phyloP scores from a whole-genome alignment of 2,113 vertebrate genomes.

The Gobiocypris rarus region DNA sequence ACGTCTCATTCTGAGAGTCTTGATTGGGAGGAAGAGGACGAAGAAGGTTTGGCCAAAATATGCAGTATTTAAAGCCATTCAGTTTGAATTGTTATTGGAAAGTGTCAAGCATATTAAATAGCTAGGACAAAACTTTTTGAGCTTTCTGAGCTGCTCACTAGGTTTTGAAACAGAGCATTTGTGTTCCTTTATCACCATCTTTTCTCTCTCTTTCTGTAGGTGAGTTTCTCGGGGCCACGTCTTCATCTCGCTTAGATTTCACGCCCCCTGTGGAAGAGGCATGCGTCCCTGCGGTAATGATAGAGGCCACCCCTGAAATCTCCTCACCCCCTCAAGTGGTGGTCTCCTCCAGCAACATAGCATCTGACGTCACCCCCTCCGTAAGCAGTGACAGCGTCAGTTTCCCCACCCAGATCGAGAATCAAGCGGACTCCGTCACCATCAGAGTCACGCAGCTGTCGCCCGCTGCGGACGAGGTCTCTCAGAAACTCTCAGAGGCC shows the following conservation, averaged over 20 bases:
- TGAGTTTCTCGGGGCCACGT: constrained; percentile 80
- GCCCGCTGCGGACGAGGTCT: constrained; percentile 53
- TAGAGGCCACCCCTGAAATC: constrained; percentile 52
- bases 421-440: constrained; percentile 49
- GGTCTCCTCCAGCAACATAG: constrained; percentile 58
- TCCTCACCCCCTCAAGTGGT: constrained; percentile 26
- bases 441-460: constrained; percentile 42
- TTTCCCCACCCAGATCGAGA: constrained; percentile 87
- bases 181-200: neutral
- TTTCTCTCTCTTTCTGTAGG: constrained; percentile 69
- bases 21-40: constrained; percentile 96
- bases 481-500: constrained; percentile 65
- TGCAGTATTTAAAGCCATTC: neutral
- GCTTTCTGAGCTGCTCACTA: neutral
- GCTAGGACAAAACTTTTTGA: neutral
- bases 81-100: neutral
- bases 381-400: constrained; percentile 92
- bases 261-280: constrained; percentile 70
- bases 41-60: constrained; percentile 77
- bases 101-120: neutral
- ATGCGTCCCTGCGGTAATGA: neutral
- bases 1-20: constrained; percentile 84
- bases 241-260: constrained; percentile 71
- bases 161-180: neutral
- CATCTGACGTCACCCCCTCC: constrained; percentile 79